Evolutionary conservation across 2,797 vertebrate species (phyloP).

Genomic region (Leucoraja ocellata): DNA sequence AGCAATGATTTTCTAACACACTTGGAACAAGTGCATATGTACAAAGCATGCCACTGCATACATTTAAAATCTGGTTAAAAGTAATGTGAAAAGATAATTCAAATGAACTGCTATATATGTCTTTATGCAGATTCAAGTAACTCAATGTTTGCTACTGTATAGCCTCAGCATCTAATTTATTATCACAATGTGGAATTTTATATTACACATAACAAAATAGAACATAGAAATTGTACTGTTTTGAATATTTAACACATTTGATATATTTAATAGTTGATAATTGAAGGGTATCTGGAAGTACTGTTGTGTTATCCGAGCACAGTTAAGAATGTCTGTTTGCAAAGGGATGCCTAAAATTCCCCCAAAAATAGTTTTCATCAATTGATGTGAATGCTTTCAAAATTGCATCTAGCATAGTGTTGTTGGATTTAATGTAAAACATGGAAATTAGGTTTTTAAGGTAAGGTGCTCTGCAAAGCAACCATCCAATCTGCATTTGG

Average conservation of each 20-base stretch:
- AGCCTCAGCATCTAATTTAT: background rate
- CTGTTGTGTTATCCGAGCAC: background rate
- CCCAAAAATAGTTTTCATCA: background rate
- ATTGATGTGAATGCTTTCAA: background rate
- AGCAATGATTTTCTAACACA: background rate
- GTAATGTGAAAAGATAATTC: background rate
- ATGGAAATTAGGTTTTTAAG: background rate
- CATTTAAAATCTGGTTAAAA: conserved; percentile 22
- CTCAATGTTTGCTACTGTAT: background rate
- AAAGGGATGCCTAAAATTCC: background rate
- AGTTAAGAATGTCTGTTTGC: background rate
- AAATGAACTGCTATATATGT: background rate
- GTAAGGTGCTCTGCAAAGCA: no score
- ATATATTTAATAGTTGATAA: background rate
- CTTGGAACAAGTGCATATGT: background rate
- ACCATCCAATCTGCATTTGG: no score
- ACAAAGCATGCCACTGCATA: conserved; percentile 11
- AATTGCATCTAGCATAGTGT: background rate
- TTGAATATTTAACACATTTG: background rate
- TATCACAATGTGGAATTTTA: background rate
- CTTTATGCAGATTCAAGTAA: background rate
- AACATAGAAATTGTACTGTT: background rate
- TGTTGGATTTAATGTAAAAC: background rate
- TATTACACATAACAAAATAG: background rate
- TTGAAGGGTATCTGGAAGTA: background rate